A percentile compares a stretch with the other conserved stretches of the same genome.
Conservation (phyloP, 2,888 invertebrate genomes). For the Dicyrtoma fusca region DNA sequence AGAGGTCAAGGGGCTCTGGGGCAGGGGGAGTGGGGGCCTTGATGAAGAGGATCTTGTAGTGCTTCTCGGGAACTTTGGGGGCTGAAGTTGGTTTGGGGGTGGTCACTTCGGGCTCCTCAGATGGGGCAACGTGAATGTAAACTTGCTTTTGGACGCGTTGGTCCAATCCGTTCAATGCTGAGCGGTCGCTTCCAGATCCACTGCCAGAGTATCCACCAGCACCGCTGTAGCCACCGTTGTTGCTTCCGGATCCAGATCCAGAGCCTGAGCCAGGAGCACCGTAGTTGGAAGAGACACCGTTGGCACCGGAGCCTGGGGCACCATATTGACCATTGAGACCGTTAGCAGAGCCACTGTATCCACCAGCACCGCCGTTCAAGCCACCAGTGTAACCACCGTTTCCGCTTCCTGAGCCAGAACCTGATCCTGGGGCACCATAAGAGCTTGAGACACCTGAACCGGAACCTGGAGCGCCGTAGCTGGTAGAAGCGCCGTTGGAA, state of each 20-base stretch:
- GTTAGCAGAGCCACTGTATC: not conserved
- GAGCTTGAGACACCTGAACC: not conserved
- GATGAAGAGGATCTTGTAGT: conserved; percentile 84
- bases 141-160: conserved; percentile 75
- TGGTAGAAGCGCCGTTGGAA: not conserved
- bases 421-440: conserved; percentile 12
- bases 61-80: conserved; percentile 69
- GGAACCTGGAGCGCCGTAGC: conserved; percentile 6
- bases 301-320: conserved; percentile 1
- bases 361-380: not conserved
- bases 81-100: conserved; percentile 58
- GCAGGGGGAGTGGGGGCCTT: conserved; percentile 63
- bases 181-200: not conserved
- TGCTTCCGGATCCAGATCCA: conserved; percentile 8
- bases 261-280: not conserved
- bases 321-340: not conserved
- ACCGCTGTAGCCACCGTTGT: conserved; percentile 14
- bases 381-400: not conserved
- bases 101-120: conserved; percentile 70
- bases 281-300: too few relatives aligned
- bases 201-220: not conserved
- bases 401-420: not conserved
- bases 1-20: conserved; percentile 16
- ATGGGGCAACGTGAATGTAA: conserved; percentile 87
- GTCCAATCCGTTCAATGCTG: conserved; percentile 12